Conservation (phyloP, 2,797 vertebrate genomes). For the Enteromius unitaeniatus region DNA sequence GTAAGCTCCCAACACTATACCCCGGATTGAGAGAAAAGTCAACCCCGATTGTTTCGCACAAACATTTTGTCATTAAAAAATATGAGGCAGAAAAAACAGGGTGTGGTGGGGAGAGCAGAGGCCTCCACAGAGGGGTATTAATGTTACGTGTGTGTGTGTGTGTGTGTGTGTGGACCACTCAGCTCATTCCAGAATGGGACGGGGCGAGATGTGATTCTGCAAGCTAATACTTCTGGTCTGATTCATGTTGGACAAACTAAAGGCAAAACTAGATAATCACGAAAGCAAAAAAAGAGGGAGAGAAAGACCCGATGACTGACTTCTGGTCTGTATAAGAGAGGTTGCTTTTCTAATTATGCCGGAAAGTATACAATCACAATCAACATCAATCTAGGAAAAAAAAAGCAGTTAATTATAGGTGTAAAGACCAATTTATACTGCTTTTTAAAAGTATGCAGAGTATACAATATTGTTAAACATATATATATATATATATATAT, state of each 20-base stretch:
- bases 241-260: conserved; percentile 62
- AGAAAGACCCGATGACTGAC: background rate
- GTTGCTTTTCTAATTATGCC: background rate
- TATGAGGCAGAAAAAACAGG: conserved; percentile 88
- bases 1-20: conserved; percentile 91
- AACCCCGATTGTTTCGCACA: conserved; percentile 89
- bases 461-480: background rate
- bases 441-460: background rate
- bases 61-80: conserved; percentile 94
- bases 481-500: too few relatives aligned
- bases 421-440: background rate
- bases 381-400: background rate
- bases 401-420: background rate
- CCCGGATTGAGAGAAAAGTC: conserved; percentile 88
- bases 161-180: conserved; percentile 86
- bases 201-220: conserved; percentile 81
- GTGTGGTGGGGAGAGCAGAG: conserved; percentile 81
- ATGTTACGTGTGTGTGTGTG: conserved; percentile 58
- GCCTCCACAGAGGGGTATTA: conserved; percentile 84
- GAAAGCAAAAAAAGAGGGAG: background rate
- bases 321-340: background rate
- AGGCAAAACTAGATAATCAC: conserved; percentile 2
- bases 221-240: conserved; percentile 86
- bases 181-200: conserved; percentile 78
- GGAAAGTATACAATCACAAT: background rate